phyloP scores from a whole-genome alignment of 2,888 invertebrate genomes.

The Andrena hattorfiana region DNA sequence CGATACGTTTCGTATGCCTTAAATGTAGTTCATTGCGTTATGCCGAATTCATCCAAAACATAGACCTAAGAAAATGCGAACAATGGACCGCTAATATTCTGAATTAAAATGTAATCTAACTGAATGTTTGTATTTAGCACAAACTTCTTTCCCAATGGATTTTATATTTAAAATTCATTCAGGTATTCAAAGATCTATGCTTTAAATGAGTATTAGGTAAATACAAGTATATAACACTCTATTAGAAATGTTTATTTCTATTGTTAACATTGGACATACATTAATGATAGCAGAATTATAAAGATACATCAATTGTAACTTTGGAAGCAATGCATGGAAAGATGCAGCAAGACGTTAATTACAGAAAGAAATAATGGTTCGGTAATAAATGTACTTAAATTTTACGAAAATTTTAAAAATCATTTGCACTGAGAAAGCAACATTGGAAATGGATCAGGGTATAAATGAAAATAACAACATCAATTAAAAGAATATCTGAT shows the following conservation, averaged over 20 bases:
- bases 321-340: background rate
- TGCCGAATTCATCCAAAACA: background rate
- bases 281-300: background rate
- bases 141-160: background rate
- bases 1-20: background rate
- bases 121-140: background rate
- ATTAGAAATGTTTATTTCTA: background rate
- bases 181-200: background rate
- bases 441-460: background rate
- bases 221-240: background rate
- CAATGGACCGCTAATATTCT: background rate
- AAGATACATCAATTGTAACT: background rate
- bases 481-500: background rate
- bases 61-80: background rate
- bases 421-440: background rate
- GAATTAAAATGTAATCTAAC: background rate
- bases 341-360: background rate
- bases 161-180: background rate
- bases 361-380: background rate
- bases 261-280: background rate
- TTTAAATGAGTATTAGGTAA: background rate
- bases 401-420: background rate
- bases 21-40: background rate
- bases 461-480: background rate
- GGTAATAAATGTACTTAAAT: background rate